These are phyloP conservation scores for Bettongia penicillata DNA, from an alignment of 2,113 vertebrate genomes.

Conservation along the genomic window DNA sequence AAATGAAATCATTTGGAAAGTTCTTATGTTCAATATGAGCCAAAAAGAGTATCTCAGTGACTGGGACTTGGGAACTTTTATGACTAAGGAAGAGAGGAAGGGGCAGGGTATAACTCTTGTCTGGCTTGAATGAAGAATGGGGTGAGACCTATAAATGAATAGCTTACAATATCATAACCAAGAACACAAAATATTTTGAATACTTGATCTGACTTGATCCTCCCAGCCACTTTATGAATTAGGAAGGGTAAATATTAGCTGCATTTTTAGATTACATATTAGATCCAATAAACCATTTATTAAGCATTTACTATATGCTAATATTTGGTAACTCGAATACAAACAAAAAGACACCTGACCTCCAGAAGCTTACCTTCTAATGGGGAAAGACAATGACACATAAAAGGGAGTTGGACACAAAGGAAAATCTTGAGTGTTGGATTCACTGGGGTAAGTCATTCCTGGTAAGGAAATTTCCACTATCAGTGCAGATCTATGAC, in stretches of 20 bases:
- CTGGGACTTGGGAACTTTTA: not conserved
- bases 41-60: slow-evolving; percentile 25
- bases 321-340: no score
- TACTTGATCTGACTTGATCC: not conserved
- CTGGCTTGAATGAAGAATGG: not conserved
- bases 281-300: no score
- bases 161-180: no score
- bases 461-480: no score
- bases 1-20: not conserved
- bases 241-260: not conserved
- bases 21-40: not conserved
- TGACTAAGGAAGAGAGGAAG: slow-evolving; percentile 13
- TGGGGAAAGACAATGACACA: no score
- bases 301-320: no score
- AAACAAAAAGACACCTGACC: no score
- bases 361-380: no score
- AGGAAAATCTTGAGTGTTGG: no score
- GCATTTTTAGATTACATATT: slow-evolving; percentile 1
- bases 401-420: no score
- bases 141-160: not conserved
- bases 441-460: no score
- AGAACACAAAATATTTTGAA: not conserved
- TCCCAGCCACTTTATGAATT: not conserved
- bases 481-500: no score
- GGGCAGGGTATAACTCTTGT: slow-evolving; percentile 25